Evolutionary conservation across 30 jellyfish, hydroid and myxozoan species (phyloP).

Genomic region (Morbakka virulenta): DNA sequence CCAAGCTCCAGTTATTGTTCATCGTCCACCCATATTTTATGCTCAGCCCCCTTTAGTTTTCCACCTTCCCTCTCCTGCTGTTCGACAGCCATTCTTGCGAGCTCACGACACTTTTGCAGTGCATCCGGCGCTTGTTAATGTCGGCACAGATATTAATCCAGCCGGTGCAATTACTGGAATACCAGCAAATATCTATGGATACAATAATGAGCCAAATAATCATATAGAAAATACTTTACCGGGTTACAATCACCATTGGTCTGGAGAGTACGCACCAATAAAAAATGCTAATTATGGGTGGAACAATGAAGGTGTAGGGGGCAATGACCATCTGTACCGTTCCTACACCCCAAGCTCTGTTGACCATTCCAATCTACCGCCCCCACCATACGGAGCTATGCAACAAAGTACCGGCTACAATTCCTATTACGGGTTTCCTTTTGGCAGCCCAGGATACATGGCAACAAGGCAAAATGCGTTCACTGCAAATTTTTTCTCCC

Average conservation of each 20-base stretch:
- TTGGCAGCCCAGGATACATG: too few species aligned
- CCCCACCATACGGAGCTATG: not conserved
- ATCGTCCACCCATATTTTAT: constrained; percentile 35
- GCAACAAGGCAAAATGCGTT: too few species aligned
- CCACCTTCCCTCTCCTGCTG: constrained; percentile 38
- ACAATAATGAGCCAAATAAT: not conserved
- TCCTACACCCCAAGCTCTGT: not conserved
- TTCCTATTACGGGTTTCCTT: too few species aligned
- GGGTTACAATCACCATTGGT: not conserved
- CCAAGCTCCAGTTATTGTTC: constrained; percentile 52
- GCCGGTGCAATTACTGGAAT: not conserved
- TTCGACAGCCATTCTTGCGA: constrained; percentile 14
- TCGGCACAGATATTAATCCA: not conserved
- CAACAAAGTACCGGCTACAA: not conserved
- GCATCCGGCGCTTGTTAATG: constrained; percentile 4
- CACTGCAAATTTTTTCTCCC: too few species aligned
- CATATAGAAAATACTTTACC: not conserved
- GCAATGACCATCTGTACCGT: not conserved
- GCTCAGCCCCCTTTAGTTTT: constrained; percentile 43
- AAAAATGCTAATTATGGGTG: not conserved
- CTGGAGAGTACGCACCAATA: too few species aligned
- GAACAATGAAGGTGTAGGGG: not conserved
- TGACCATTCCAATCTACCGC: not conserved
- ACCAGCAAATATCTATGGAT: constrained; percentile 9
- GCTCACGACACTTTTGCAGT: constrained; percentile 30